Percentiles rank a stretch among this genome's conserved stretches.
These are phyloP conservation scores for Asteroscopus sphinx DNA, from an alignment of 2,888 invertebrate genomes.

Conservation along the genomic window DNA sequence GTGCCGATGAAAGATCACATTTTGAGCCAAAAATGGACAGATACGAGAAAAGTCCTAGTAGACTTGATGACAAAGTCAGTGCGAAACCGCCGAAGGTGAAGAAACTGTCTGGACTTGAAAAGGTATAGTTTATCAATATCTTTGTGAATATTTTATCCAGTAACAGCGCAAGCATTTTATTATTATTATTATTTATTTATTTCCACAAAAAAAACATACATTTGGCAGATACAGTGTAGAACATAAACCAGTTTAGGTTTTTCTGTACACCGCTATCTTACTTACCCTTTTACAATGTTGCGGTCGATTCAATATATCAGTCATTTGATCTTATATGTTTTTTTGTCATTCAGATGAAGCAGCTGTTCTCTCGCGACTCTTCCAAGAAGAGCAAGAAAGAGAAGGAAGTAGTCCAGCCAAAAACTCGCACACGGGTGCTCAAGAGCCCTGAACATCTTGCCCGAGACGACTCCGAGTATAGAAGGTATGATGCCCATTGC, in stretches of 20 bases:
- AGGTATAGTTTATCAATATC: conserved; percentile 78
- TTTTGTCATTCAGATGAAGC: conserved; percentile 90
- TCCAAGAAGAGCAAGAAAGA: conserved; percentile 92
- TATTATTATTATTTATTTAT: too few species aligned
- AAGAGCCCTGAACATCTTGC: conserved; percentile 89
- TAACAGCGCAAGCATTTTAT: too few species aligned
- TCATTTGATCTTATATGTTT: too few species aligned
- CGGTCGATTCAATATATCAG: background rate
- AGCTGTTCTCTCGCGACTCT: conserved; percentile 93
- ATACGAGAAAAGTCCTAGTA: conserved; percentile 85
- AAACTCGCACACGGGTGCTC: conserved; percentile 87
- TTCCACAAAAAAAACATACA: too few species aligned
- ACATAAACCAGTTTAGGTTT: too few species aligned
- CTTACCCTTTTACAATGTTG: too few species aligned
- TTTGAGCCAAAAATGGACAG: conserved; percentile 91
- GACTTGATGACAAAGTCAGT: conserved; percentile 87
- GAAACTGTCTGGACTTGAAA: conserved; percentile 93
- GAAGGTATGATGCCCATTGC: conserved; percentile 69
- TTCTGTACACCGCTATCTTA: too few species aligned
- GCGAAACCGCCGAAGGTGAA: conserved; percentile 91
- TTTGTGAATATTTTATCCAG: too few species aligned
- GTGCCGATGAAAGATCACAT: conserved; percentile 92
- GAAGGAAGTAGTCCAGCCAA: conserved; percentile 89
- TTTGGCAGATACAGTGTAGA: too few species aligned
- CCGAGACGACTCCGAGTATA: conserved; percentile 83